These are phyloP conservation scores for Felis catus DNA, from an alignment of 2,113 vertebrate species.

Conservation along the genomic window F.catus_Fca126_mat1.0 CM031415.1:126952501-126953000, in stretches of 20 bases:
- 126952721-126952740: neutral
- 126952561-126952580: neutral
- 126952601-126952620: neutral
- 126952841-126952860: neutral
- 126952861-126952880: neutral
- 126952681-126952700: neutral
- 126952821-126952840: neutral
- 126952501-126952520: neutral
- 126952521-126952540: neutral
- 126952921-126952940: neutral
- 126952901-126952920: neutral
- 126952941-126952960: neutral
- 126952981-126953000: neutral
- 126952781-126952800: neutral
- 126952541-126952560: neutral
- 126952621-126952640: neutral
- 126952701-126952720: neutral
- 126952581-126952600: slow-evolving; percentile 33
- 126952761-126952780: neutral
- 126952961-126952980: neutral
- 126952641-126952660: neutral
- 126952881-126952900: neutral
- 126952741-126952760: neutral
- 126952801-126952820: neutral
- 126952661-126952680: neutral